Base-by-base conservation (phyloP, 2,113 vertebrate genomes). In the Speoplatyrhinus poulsoni region DNA sequence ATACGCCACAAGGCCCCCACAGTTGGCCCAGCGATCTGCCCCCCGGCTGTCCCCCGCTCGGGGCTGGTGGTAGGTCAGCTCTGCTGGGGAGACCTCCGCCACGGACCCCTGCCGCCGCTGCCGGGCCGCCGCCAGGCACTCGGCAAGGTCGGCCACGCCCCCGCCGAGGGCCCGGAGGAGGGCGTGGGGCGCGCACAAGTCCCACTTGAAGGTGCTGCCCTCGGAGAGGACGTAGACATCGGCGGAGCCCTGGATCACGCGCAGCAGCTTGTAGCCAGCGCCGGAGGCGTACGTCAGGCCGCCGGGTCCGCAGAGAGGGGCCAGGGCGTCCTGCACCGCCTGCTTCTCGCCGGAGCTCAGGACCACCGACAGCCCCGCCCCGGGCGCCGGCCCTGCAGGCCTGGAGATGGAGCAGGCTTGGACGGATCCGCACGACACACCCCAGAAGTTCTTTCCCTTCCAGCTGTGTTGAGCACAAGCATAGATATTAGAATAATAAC, bases 131-230 rank as follows among this genome's bases (percentile, higher is more conserved):
- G 68, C 71, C 50, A 95, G 75, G 32, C 81, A 81, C 67, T 69
- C 69, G 0, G 17, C 73, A 59, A 93, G 81, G 78, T 94, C 89
- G 9, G 81, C 89, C 8, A 90, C 58, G 0, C 92, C 93, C 0
- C 93, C 93, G 0, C 92, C 93, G 6, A 94, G 87, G 17, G 93
- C 92, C 6, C 88, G 87, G 66, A 95, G 90, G 59, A 95, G 67
- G 13, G 90, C 93, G 3, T 94, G 93, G 36, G 92, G 93, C 10
- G 85, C 92, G 0, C 93, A 95, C 3, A 92, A 87, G 68, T 95
- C 94, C 93, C 94, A 94, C 69, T 93, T 89, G 17, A 92, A 95
- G 66, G 92, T 92, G 84, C 88, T 94, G 19, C 90, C 90, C 79
- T 94, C 92, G 0, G 94, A 95, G 52, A 95, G 87, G 58, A 95